Evolutionary conservation across 2,797 vertebrate genomes (phyloP).

Genomic region (Xyrichtys novacula): DNA sequence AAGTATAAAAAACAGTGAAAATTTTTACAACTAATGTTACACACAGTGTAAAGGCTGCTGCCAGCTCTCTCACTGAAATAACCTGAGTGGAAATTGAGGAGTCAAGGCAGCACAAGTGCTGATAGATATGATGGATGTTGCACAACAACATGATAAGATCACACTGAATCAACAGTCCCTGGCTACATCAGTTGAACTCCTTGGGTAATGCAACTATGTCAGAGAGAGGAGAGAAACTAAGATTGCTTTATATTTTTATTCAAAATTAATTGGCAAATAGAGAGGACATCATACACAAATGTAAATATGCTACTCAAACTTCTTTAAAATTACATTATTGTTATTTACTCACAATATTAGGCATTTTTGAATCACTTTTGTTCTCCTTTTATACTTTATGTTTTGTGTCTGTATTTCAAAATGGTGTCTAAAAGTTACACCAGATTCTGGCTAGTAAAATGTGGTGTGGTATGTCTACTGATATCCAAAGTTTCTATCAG

Average conservation of each 20-base stretch:
- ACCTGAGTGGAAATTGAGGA: slow-evolving; percentile 24
- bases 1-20: too few species aligned
- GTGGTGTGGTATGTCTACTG: too few species aligned
- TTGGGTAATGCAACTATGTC: slow-evolving; percentile 34
- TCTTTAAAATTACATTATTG: too few species aligned
- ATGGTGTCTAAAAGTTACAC: too few species aligned
- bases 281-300: slow-evolving; percentile 4
- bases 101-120: slow-evolving; percentile 12
- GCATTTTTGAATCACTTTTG: too few species aligned
- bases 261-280: too few species aligned
- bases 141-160: slow-evolving; percentile 52
- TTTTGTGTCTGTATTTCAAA: too few species aligned
- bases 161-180: slow-evolving; percentile 59
- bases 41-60: too few species aligned
- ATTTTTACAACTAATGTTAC: too few species aligned
- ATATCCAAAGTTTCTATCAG: background rate
- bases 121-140: slow-evolving; percentile 59
- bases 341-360: too few species aligned
- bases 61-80: slow-evolving; percentile 50
- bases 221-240: background rate
- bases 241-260: background rate
- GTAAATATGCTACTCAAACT: background rate
- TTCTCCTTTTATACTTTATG: background rate
- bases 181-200: slow-evolving; percentile 55
- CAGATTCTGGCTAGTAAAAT: too few species aligned